phyloP scores from a whole-genome alignment of 2,888 invertebrate genomes.

The Dendrolimus houi region DNA sequence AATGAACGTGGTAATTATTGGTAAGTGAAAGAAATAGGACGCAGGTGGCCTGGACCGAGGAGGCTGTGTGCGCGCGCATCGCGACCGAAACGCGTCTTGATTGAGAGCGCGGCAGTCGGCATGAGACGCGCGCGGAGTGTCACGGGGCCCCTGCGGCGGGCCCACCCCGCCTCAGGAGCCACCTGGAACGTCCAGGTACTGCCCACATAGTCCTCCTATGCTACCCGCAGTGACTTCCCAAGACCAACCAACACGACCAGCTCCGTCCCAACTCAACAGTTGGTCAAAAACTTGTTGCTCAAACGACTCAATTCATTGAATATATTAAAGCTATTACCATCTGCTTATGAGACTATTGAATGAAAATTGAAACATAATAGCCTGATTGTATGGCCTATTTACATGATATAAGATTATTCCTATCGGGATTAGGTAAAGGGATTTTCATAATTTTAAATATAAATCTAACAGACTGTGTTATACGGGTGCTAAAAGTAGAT shows the following conservation, averaged over 20 bases:
- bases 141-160: slow-evolving; percentile 79
- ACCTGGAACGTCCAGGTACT: slow-evolving; percentile 88
- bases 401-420: not conserved
- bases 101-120: slow-evolving; percentile 52
- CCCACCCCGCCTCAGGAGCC: slow-evolving; percentile 87
- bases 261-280: slow-evolving; percentile 34
- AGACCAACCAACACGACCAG: not conserved
- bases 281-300: slow-evolving; percentile 68
- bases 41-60: slow-evolving; percentile 52
- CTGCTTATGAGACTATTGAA: slow-evolving; percentile 14
- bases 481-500: too few species aligned
- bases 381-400: not conserved
- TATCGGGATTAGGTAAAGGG: not conserved
- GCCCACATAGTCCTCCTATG: not conserved
- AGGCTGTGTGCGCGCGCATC: slow-evolving; percentile 58
- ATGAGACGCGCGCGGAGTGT: slow-evolving; percentile 72
- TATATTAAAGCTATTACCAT: slow-evolving; percentile 40
- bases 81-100: slow-evolving; percentile 15
- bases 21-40: slow-evolving; percentile 29
- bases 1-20: slow-evolving; percentile 24
- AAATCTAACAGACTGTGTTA: too few species aligned
- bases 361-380: slow-evolving; percentile 11
- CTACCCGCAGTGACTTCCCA: not conserved
- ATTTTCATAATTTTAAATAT: too few species aligned
- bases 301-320: slow-evolving; percentile 43